Evolutionary conservation across 2,888 invertebrate species (phyloP).

Genomic region (Cremastinae sp.): DNA sequence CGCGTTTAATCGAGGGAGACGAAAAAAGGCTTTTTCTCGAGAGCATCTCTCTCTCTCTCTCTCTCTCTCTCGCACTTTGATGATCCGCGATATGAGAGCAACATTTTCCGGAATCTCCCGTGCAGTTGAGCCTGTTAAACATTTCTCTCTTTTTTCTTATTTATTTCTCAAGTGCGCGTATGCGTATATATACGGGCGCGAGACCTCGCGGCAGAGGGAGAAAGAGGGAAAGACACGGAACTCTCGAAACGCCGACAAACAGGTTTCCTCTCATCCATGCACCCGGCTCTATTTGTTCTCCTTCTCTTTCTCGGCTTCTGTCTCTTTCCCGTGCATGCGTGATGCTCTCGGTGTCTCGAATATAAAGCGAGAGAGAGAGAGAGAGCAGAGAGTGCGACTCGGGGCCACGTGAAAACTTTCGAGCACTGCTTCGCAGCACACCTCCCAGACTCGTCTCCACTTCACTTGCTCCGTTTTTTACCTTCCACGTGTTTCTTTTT

Average conservation of each 20-base stretch:
- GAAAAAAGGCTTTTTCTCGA: conserved; percentile 48
- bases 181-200: conserved; percentile 32
- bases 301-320: conserved; percentile 9
- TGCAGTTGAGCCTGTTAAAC: conserved; percentile 55
- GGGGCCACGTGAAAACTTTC: conserved; percentile 68
- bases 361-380: neutral
- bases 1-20: conserved; percentile 9
- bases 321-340: conserved; percentile 22
- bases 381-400: neutral
- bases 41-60: conserved; percentile 58
- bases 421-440: conserved; percentile 52
- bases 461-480: conserved; percentile 30
- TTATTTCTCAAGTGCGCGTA: conserved; percentile 37
- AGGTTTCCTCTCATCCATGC: conserved; percentile 68
- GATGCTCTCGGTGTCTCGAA: neutral
- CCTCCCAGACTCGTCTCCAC: conserved; percentile 18
- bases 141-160: conserved; percentile 39
- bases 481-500: neutral
- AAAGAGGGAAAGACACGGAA: conserved; percentile 57
- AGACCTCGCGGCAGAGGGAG: conserved; percentile 44
- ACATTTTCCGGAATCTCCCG: conserved; percentile 68
- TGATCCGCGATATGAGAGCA: conserved; percentile 65
- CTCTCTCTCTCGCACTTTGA: conserved; percentile 66
- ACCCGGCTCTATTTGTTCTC: conserved; percentile 37
- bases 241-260: conserved; percentile 70